Evolutionary conservation across 2,888 invertebrate species (phyloP).

Genomic region (Sycophila texana): DNA sequence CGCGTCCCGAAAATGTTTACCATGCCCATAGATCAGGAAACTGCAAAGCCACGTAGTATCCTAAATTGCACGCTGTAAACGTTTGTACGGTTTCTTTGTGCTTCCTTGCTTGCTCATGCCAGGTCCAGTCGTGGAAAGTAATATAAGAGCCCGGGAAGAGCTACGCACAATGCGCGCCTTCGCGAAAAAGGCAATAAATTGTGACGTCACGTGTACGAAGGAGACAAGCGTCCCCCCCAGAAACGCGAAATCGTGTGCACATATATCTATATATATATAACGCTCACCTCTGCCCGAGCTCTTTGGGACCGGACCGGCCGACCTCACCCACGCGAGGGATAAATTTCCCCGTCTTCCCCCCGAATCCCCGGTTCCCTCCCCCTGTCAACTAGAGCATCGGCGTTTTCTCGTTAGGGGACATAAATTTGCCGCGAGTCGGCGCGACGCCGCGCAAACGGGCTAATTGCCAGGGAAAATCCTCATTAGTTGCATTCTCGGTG

Average conservation of each 20-base stretch:
- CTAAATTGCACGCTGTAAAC: slow-evolving; percentile 51
- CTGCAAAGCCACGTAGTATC: slow-evolving; percentile 9
- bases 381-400: slow-evolving; percentile 16
- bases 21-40: slow-evolving; percentile 16
- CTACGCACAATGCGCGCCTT: slow-evolving; percentile 15
- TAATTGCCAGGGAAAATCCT: slow-evolving; percentile 60
- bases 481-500: slow-evolving; percentile 65
- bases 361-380: neutral
- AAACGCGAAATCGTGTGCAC: slow-evolving; percentile 21
- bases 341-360: slow-evolving; percentile 45
- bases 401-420: slow-evolving; percentile 37
- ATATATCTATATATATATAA: neutral
- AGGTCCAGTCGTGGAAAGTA: slow-evolving; percentile 3
- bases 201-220: slow-evolving; percentile 48
- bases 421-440: slow-evolving; percentile 49
- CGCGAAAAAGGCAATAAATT: slow-evolving; percentile 54
- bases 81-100: slow-evolving; percentile 52
- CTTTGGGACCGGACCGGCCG: slow-evolving; percentile 34
- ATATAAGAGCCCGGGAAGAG: slow-evolving; percentile 38
- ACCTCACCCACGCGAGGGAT: slow-evolving; percentile 11
- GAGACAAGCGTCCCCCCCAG: neutral
- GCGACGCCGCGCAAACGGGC: neutral
- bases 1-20: neutral
- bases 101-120: slow-evolving; percentile 1
- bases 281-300: neutral